Conservation (phyloP, 2,797 vertebrate genomes). For the Sternotherus odoratus region DNA sequence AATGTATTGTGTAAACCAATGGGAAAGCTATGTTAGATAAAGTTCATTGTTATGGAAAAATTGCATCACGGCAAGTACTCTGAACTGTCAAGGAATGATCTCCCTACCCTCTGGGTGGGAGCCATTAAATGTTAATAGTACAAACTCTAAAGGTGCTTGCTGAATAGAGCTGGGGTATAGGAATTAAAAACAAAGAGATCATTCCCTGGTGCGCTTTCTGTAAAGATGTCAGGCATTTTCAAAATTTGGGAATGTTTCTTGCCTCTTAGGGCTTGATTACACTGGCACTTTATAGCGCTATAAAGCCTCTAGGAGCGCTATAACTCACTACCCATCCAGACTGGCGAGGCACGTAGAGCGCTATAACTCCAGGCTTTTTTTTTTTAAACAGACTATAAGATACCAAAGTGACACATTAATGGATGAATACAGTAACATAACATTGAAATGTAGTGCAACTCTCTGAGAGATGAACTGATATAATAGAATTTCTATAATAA, state of each 20-base stretch:
- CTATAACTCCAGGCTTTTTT: neutral
- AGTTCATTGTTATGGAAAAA: neutral
- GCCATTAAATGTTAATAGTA: neutral
- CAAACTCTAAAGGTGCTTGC: no score
- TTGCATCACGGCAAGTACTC: slow-evolving; percentile 6
- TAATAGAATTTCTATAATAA: neutral
- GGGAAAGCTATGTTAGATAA: neutral
- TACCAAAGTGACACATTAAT: neutral
- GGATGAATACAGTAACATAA: neutral
- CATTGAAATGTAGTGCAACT: neutral
- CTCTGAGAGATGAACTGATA: neutral
- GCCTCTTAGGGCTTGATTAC: no score
- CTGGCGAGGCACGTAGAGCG: no score
- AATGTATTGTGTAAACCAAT: slow-evolving; percentile 5
- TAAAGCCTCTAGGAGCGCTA: no score
- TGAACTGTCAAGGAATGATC: neutral
- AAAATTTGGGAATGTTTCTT: neutral
- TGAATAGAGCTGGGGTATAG: neutral
- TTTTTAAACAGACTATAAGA: neutral
- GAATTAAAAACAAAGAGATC: neutral
- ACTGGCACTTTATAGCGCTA: no score
- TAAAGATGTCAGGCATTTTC: neutral
- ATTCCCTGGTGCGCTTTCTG: neutral
- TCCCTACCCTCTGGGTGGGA: neutral
- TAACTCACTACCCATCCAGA: no score